phyloP scores from a whole-genome alignment of 2,888 invertebrate species.

The Spisula solida region DNA sequence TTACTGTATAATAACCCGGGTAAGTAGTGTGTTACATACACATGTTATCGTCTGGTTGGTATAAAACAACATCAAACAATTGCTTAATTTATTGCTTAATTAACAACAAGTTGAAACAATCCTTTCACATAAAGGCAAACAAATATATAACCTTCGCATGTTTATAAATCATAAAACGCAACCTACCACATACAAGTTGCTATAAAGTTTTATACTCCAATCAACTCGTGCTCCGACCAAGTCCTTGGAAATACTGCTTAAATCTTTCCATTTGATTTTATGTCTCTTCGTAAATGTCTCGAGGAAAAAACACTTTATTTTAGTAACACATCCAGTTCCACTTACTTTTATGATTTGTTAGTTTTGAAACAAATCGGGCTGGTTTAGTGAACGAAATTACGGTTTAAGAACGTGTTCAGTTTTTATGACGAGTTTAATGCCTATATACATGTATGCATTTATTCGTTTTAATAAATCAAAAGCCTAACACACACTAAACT shows the following conservation, averaged over 20 bases:
- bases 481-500: not conserved
- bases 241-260: not conserved
- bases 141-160: not conserved
- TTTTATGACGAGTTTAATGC: not conserved
- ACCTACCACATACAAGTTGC: not conserved
- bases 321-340: not conserved
- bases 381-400: not conserved
- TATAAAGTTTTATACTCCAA: not conserved
- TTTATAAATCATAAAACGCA: not conserved
- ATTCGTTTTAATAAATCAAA: not conserved
- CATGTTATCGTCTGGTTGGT: not conserved
- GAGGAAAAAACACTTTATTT: no score
- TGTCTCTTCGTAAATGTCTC: not conserved
- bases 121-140: not conserved
- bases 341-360: not conserved
- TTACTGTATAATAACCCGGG: conserved; percentile 72
- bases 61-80: conserved; percentile 3
- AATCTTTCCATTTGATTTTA: not conserved
- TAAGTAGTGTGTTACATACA: conserved; percentile 29
- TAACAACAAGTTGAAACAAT: not conserved
- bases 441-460: not conserved
- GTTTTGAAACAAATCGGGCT: not conserved
- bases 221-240: not conserved
- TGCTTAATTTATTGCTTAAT: conserved; percentile 1
- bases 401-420: not conserved